phyloP scores from a whole-genome alignment of 2,797 vertebrate genomes.

The Podarcis siculus region DNA sequence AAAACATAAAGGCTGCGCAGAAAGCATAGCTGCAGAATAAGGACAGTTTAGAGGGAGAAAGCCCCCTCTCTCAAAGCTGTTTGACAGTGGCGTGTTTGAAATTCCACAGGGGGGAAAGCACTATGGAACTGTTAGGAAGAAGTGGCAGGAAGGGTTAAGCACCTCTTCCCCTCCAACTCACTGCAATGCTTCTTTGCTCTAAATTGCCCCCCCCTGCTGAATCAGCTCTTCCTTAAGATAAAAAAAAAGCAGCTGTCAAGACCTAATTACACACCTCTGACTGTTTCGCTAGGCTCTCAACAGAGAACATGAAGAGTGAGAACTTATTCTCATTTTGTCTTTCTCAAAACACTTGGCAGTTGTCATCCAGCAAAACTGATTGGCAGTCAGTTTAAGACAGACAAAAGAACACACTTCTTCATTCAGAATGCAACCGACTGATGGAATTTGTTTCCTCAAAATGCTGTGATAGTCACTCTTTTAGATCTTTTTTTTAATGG shows the following conservation, averaged over 20 bases:
- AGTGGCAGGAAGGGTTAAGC: neutral
- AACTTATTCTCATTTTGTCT: neutral
- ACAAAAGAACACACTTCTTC: neutral
- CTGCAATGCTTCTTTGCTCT: neutral
- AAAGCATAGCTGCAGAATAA: too few species aligned
- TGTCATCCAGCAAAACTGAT: neutral
- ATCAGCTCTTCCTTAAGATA: neutral
- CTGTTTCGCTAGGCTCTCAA: neutral
- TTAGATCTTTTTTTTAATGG: neutral
- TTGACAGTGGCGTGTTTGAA: too few species aligned
- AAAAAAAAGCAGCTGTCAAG: neutral
- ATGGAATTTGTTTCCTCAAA: neutral
- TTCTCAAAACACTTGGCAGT: neutral
- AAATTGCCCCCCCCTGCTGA: neutral
- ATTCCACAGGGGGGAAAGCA: neutral
- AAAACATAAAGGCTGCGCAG: too few species aligned
- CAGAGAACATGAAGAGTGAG: neutral
- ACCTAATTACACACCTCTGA: slow-evolving; percentile 19
- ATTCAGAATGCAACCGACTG: neutral
- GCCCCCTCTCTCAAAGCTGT: too few species aligned
- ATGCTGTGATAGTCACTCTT: neutral
- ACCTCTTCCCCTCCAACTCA: neutral
- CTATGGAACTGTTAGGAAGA: too few species aligned
- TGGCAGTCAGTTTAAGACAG: neutral
- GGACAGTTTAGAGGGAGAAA: too few species aligned